Base-by-base conservation (phyloP, 1,140 invertebrate genomes). In the Acromyrmex charruanus region DNA sequence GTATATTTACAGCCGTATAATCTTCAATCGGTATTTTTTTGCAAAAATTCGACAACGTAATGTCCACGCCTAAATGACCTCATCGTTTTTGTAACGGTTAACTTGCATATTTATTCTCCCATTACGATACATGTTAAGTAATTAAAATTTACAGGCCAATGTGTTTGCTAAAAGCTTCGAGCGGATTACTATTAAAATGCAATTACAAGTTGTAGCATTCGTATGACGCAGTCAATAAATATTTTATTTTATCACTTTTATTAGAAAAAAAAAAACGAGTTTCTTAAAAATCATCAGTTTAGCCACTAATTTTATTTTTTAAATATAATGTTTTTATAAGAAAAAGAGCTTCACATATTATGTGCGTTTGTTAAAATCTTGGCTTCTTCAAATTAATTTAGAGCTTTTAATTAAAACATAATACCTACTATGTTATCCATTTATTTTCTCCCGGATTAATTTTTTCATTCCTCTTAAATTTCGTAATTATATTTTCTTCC, bases 101-200 rank as follows among this genome's bases (percentile, higher is more conserved):
- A 61, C 61, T 77, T 77, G 31, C 31, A 10, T 59, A 25, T 77
- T 77, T 31, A 25, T 77, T 39, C 21, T 18, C 9, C 16, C 25
- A 61, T 77, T 61, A 25, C n/a, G 1, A 18, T 10, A 35, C 21
- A 25, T 39, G 6, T 59, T 39, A 44, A 77, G 35, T 61, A 61
- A 61, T 61, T 77, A 77, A 77, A 77, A 44, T 77, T 35, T 58
- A 61, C n/a, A 16, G 31, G 21, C 7, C n/a, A 2, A 59, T 18
- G 7, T 75, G 35, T 61, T 14, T 18, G 74, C 31, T 61, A 25
- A 77, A 77, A 77, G 7, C 14, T 21, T n/a, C 16, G n/a, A 58
- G 53, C 12, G n/a, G 6, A 75, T 39, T 39, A 10, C 31, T 18
- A 16, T 39, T 28, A 44, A 59, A 77, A 25, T 55, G n/a, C 12